These are phyloP conservation scores for Hydrozoanthus gracilis DNA, from an alignment of 92 coral and sea anemone species.

Conservation along the genomic window DNA sequence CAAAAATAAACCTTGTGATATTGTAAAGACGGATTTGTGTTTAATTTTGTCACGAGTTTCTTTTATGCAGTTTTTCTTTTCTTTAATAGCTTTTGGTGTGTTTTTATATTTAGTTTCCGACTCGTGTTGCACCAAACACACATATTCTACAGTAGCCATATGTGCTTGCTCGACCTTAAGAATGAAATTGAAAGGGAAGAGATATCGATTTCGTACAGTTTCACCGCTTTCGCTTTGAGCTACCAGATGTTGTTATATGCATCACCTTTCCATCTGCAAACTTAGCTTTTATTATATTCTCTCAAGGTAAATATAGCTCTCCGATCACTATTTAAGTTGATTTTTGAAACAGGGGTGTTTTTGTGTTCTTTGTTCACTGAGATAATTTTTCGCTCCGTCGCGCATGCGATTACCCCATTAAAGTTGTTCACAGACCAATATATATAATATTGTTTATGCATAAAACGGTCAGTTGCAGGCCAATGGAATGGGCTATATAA, in stretches of 20 bases:
- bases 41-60: background rate
- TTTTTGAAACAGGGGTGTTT: background rate
- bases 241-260: constrained; percentile 19
- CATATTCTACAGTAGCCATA: no score
- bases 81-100: background rate
- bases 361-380: background rate
- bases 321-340: background rate
- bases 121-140: no score
- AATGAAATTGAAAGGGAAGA: background rate
- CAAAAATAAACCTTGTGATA: constrained; percentile 21
- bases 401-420: background rate
- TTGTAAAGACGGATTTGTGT: background rate
- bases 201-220: constrained; percentile 10
- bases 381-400: constrained; percentile 9
- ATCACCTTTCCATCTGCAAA: background rate
- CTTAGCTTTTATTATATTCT: background rate
- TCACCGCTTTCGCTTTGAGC: background rate
- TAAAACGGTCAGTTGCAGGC: constrained; percentile 25
- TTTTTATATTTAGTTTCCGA: background rate
- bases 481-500: constrained; percentile 1
- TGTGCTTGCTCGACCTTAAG: no score
- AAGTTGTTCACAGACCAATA: constrained; percentile 29
- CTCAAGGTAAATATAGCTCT: background rate
- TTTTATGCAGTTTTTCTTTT: background rate
- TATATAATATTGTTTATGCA: constrained; percentile 19